Conservation (phyloP, 2,113 vertebrate genomes). For the Galemys pyrenaicus region DNA sequence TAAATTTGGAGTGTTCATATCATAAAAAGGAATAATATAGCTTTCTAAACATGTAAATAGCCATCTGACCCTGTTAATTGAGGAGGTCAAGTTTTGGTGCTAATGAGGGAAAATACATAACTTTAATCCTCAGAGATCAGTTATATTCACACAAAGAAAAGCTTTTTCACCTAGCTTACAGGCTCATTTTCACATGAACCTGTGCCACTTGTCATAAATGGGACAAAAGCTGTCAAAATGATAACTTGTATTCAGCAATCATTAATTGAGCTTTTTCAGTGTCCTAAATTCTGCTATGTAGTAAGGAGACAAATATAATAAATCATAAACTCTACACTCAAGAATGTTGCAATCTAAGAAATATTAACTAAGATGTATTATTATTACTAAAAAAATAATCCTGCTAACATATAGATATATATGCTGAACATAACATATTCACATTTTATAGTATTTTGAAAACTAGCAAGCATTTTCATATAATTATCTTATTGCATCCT, state of each 20-base stretch:
- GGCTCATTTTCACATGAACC: neutral
- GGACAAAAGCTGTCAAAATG: neutral
- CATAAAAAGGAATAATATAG: neutral
- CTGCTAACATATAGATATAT: neutral
- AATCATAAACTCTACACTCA: neutral
- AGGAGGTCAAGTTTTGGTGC: neutral
- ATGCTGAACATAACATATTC: neutral
- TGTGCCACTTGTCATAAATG: neutral
- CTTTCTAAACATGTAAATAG: neutral
- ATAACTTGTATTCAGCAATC: neutral
- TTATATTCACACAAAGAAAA: neutral
- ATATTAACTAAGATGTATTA: neutral
- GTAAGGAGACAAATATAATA: neutral
- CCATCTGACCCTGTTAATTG: neutral
- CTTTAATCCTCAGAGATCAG: neutral
- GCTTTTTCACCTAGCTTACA: neutral
- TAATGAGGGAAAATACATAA: conserved; percentile 47
- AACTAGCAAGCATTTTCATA: neutral
- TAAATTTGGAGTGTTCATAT: conserved; percentile 34
- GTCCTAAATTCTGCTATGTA: neutral
- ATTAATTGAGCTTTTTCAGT: neutral
- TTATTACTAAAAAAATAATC: neutral
- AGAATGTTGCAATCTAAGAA: neutral
- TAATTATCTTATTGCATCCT: conserved; percentile 12
- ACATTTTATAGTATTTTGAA: neutral